Evolutionary conservation across 2,888 invertebrate species (phyloP), one percentile per base, ranked within the genome.

Genomic region (Plemyria rubiginata): DNA sequence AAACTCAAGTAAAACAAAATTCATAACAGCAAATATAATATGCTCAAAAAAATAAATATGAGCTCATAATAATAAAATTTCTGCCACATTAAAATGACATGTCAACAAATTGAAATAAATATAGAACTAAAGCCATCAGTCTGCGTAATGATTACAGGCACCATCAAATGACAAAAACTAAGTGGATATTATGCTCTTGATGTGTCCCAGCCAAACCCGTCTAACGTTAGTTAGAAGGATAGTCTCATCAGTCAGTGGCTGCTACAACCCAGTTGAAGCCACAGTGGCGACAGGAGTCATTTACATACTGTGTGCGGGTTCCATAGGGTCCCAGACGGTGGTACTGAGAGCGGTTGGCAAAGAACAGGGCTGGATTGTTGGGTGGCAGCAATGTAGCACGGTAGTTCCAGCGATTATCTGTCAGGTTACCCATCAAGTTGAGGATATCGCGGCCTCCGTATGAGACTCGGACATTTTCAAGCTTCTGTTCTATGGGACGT

Each of bases 261-360:
- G 89, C 90, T 12, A 90, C 88, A 8, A 92, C 91, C 86, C 90
- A 93, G 65, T 90, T 77, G 81, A 93, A 94, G 78, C 90, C 93
- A 71, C 94, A 94, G 65, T 83, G 78, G 75, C 85, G 87, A 83
- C 94, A 94, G 75, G 85, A 82, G 70, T 93, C 94, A 77, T 87
- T 92, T 84, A 94, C 93, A 75, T 94, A 94, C 85, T 94, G 94
- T 81, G 94, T 93, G 77, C 87, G 90, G 66, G 93, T 90, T 72
- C 93, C 93, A 64, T 92, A 90, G 9, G 93, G 92, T 7, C 94
- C 93, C 75, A 94, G 85, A 54, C 94, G 93, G 81, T 94, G 94
- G 75, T 94, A 94, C 82, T 94, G 93, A 50, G 95, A 94, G 75
- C 94, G 93, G 85, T 95, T 95, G 72, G 93, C 93, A 78, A 94